These are phyloP conservation scores for Brachionus angularis DNA, from an alignment of 1,140 invertebrate species.

Conservation along the genomic window DNA sequence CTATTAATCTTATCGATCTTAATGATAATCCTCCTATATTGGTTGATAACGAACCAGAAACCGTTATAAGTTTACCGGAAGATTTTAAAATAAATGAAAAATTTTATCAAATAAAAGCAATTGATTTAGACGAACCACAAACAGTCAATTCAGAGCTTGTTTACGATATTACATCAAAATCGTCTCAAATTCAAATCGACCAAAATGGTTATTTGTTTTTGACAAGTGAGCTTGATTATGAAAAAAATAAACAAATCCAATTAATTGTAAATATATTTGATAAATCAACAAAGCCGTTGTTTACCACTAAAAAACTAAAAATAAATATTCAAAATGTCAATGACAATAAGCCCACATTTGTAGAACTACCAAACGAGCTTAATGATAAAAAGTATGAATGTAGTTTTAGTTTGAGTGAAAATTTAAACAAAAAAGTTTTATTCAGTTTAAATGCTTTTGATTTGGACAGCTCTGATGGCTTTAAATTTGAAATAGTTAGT, in stretches of 20 bases:
- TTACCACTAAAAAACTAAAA: not conserved
- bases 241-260: not conserved
- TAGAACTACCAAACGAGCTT: not conserved
- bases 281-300: not conserved
- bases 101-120: conserved; percentile 34
- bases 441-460: not conserved
- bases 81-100: not conserved
- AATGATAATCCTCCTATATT: conserved; percentile 35
- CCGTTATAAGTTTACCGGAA: not conserved
- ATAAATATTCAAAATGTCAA: conserved; percentile 23
- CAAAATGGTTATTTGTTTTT: conserved; percentile 19
- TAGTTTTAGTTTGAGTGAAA: not conserved
- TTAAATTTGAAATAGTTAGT: not conserved
- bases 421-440: not conserved
- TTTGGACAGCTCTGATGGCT: not conserved
- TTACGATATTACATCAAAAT: conserved; percentile 5
- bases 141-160: conserved; percentile 3
- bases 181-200: conserved; percentile 4
- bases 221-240: conserved; percentile 12
- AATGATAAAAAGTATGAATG: not conserved
- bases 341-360: conserved; percentile 30
- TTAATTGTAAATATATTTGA: not conserved
- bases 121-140: conserved; percentile 4
- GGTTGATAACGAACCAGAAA: not conserved
- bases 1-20: not conserved